Conservation (phyloP, 1,140 invertebrate species). For the Drosophila athabasca region DNA sequence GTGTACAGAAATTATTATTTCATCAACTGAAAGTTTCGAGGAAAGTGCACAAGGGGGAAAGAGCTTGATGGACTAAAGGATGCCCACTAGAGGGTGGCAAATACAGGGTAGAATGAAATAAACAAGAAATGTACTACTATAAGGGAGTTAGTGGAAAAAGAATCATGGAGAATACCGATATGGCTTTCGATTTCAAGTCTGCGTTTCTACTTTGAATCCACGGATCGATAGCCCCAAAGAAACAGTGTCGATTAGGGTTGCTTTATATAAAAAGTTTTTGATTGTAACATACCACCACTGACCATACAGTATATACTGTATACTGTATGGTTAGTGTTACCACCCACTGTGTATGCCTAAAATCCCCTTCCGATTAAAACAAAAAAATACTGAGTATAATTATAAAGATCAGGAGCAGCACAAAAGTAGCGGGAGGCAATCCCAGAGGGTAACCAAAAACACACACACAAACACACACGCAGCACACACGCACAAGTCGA, state of each 20-base stretch:
- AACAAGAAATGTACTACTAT: no score
- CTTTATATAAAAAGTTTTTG: neutral
- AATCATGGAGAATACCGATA: no score
- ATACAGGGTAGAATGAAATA: no score
- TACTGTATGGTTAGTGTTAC: no score
- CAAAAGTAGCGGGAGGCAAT: conserved; percentile 36
- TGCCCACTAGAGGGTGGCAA: neutral
- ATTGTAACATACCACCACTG: no score
- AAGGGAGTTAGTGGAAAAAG: no score
- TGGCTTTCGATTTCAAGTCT: no score
- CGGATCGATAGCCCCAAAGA: no score
- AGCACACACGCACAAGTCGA: conserved; percentile 7
- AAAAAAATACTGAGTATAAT: conserved; percentile 10
- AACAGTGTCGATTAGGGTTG: no score
- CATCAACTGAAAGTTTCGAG: conserved; percentile 46
- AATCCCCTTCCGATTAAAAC: neutral
- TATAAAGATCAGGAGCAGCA: conserved; percentile 41
- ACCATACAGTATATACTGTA: no score
- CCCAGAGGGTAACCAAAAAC: conserved; percentile 8
- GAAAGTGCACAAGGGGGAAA: conserved; percentile 13
- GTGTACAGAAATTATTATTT: conserved; percentile 65
- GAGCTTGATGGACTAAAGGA: conserved; percentile 5
- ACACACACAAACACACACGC: conserved; percentile 16
- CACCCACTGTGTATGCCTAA: neutral
- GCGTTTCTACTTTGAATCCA: no score